A percentile compares a stretch with the other conserved stretches of the same genome.
Conservation (phyloP, 2,797 vertebrate genomes). For the Gobio occitaniae region DNA sequence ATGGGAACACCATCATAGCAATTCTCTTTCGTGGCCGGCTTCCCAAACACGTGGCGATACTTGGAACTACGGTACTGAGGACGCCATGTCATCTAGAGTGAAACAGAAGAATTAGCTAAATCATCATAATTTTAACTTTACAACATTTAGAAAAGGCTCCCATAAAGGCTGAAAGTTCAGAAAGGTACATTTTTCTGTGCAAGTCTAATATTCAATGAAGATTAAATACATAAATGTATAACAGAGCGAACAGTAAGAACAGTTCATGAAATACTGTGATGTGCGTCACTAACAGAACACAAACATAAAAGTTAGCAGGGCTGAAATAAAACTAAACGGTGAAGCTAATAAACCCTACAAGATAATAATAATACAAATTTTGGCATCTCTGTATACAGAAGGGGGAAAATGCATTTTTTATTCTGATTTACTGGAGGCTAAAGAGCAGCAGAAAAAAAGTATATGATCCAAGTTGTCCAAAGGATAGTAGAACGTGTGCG, state of each 20-base stretch:
- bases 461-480: no score
- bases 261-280: background rate
- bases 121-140: background rate
- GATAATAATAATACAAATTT: no score
- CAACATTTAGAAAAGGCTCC: background rate
- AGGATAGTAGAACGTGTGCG: no score
- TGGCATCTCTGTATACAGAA: no score
- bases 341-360: background rate
- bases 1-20: constrained; percentile 90
- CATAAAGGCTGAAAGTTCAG: background rate
- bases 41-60: constrained; percentile 91
- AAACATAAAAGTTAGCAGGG: background rate
- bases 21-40: constrained; percentile 84
- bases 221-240: background rate
- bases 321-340: background rate
- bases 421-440: no score
- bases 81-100: constrained; percentile 89
- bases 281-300: background rate
- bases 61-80: constrained; percentile 89
- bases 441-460: no score
- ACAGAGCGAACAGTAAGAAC: background rate
- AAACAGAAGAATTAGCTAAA: background rate
- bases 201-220: background rate
- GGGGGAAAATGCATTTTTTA: no score
- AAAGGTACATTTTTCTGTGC: no score